phyloP scores from a whole-genome alignment of 2,888 invertebrate genomes.

The Trichopria drosophilae region DNA sequence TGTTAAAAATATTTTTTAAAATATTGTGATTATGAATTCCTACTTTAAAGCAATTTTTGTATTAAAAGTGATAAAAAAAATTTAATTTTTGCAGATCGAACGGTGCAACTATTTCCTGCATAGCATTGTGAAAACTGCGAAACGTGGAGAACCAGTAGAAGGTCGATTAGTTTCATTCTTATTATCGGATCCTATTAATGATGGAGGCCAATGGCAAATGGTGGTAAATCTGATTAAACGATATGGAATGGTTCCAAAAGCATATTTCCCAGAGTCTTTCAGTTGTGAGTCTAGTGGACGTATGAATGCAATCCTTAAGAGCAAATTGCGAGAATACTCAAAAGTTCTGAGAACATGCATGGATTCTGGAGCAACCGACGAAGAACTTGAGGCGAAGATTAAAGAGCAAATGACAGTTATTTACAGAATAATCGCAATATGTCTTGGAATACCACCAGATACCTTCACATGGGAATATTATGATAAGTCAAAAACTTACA shows the following conservation, averaged over 20 bases:
- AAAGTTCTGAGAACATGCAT: conserved; percentile 72
- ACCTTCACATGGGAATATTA: conserved; percentile 84
- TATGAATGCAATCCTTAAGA: conserved; percentile 78
- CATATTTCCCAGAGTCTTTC: conserved; percentile 81
- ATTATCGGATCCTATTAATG: conserved; percentile 76
- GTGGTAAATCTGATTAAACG: conserved; percentile 82
- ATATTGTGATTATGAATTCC: too few species aligned
- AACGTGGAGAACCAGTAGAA: conserved; percentile 73
- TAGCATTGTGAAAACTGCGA: conserved; percentile 76
- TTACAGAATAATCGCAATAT: conserved; percentile 81
- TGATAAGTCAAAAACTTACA: conserved; percentile 77
- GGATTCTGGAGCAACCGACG: conserved; percentile 64
- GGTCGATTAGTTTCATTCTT: conserved; percentile 80
- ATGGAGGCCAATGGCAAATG: conserved; percentile 95
- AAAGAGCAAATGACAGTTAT: conserved; percentile 74
- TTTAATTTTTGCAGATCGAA: conserved; percentile 65
- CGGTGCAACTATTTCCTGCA: conserved; percentile 83
- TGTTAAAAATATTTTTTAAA: too few species aligned
- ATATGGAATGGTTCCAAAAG: conserved; percentile 87
- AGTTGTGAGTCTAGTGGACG: conserved; percentile 74
- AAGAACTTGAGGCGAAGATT: conserved; percentile 64
- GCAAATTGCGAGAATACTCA: conserved; percentile 83
- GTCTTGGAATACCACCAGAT: conserved; percentile 79
- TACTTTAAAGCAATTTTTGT: too few species aligned
- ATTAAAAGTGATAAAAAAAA: neutral